Percentiles rank a stretch among this genome's conserved stretches.
Conservation (phyloP, 2,888 invertebrate genomes). For the Synergus laeviventris region DNA sequence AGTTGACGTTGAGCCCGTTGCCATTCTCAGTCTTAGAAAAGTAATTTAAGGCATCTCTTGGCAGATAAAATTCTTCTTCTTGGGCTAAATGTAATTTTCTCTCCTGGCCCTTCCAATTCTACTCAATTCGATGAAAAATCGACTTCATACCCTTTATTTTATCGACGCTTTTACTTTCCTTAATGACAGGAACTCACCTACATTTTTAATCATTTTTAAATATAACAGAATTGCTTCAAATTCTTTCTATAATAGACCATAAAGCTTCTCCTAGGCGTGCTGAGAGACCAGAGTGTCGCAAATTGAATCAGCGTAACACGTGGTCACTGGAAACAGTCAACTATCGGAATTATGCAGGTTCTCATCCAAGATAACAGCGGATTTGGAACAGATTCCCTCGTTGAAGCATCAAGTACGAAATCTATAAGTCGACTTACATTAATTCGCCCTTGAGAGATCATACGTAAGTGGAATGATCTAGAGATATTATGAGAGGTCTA, state of each 20-base stretch:
- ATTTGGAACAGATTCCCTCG: background rate
- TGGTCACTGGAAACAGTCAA: background rate
- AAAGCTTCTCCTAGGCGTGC: too few species aligned
- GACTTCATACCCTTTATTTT: background rate
- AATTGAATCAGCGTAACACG: background rate
- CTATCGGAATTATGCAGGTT: background rate
- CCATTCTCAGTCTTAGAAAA: slow-evolving; percentile 10
- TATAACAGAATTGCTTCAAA: background rate
- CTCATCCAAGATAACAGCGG: background rate
- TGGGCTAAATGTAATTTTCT: background rate
- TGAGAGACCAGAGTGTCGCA: too few species aligned
- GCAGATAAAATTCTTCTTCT: slow-evolving; percentile 4
- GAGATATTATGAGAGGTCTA: slow-evolving; percentile 20
- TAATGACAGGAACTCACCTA: background rate
- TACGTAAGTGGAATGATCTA: background rate
- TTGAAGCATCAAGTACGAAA: background rate
- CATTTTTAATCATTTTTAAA: background rate
- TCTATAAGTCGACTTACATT: background rate
- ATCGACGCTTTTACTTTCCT: background rate
- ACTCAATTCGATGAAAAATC: background rate
- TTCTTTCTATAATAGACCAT: too few species aligned
- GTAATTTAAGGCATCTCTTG: slow-evolving; percentile 5
- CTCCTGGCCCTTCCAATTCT: background rate
- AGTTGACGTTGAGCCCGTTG: slow-evolving; percentile 10
- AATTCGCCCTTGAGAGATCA: slow-evolving; percentile 1